These are phyloP conservation scores for Myotis brandtii DNA, from an alignment of 2,113 vertebrate genomes.

Conservation along the genomic window DNA sequence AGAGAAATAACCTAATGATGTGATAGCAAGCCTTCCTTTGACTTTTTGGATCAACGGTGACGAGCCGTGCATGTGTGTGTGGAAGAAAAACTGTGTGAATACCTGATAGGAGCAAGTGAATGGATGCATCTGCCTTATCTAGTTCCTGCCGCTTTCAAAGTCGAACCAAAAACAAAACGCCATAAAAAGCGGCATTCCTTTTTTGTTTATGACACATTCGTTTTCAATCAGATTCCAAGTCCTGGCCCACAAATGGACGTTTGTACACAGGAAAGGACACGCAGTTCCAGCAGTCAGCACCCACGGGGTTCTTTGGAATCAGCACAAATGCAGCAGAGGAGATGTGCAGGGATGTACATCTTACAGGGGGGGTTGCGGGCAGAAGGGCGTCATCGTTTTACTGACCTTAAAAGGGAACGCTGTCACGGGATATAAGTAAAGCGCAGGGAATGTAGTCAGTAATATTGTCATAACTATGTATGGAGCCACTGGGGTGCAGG, in stretches of 20 bases:
- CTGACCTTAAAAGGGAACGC: neutral
- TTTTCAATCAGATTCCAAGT: neutral
- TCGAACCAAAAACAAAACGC: constrained; percentile 41
- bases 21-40: constrained; percentile 71
- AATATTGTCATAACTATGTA: neutral
- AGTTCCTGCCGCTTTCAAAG: constrained; percentile 63
- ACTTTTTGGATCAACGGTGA: constrained; percentile 65
- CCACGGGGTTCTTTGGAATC: neutral
- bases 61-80: constrained; percentile 53
- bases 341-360: neutral
- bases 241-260: constrained; percentile 20
- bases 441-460: neutral
- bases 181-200: constrained; percentile 24
- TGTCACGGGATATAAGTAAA: neutral
- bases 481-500: neutral
- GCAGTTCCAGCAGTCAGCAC: neutral
- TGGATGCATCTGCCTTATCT: constrained; percentile 62
- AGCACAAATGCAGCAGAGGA: neutral
- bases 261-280: constrained; percentile 59
- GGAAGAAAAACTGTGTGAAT: constrained; percentile 43
- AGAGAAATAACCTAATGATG: constrained; percentile 74
- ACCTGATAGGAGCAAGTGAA: constrained; percentile 58
- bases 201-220: constrained; percentile 58
- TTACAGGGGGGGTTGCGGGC: neutral
- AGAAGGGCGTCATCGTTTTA: neutral